These are phyloP conservation scores for Ambastaia sidthimunki DNA, from an alignment of 2,797 vertebrate genomes.

Conservation along the genomic window DNA sequence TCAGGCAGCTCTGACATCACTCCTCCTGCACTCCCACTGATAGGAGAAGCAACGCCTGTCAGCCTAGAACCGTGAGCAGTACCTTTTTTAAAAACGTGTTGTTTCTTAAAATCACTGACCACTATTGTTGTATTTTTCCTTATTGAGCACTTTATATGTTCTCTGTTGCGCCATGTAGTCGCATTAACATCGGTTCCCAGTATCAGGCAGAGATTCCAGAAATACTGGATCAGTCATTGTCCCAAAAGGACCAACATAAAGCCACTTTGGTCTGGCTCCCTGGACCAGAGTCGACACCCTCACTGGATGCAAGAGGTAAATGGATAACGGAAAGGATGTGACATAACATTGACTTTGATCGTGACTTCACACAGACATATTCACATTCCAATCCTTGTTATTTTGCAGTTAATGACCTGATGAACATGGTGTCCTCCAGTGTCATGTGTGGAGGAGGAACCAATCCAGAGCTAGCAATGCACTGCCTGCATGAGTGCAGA, in stretches of 20 bases:
- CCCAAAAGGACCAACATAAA: constrained; percentile 82
- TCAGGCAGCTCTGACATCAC: constrained; percentile 86
- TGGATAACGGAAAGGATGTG: neutral
- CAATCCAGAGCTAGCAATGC: constrained; percentile 93
- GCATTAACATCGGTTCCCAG: constrained; percentile 92
- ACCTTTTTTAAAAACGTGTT: neutral
- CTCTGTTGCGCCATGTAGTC: constrained; percentile 69
- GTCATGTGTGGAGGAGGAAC: constrained; percentile 92
- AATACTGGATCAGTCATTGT: constrained; percentile 79
- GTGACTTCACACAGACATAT: neutral
- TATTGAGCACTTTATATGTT: constrained; percentile 17
- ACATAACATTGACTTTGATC: neutral
- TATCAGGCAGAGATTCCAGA: constrained; percentile 96
- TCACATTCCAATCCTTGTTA: neutral
- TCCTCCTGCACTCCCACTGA: constrained; percentile 88
- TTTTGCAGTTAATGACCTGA: constrained; percentile 85
- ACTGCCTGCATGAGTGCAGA: constrained; percentile 88
- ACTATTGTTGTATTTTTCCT: neutral
- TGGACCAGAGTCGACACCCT: constrained; percentile 70
- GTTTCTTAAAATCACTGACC: constrained; percentile 76
- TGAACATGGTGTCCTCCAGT: constrained; percentile 93
- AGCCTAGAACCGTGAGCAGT: constrained; percentile 98
- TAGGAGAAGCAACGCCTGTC: constrained; percentile 92
- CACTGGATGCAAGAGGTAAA: constrained; percentile 82
- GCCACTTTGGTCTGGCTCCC: constrained; percentile 90